Evolutionary conservation across 2,888 invertebrate genomes (phyloP).

Genomic region (Dryomyza anilis): DNA sequence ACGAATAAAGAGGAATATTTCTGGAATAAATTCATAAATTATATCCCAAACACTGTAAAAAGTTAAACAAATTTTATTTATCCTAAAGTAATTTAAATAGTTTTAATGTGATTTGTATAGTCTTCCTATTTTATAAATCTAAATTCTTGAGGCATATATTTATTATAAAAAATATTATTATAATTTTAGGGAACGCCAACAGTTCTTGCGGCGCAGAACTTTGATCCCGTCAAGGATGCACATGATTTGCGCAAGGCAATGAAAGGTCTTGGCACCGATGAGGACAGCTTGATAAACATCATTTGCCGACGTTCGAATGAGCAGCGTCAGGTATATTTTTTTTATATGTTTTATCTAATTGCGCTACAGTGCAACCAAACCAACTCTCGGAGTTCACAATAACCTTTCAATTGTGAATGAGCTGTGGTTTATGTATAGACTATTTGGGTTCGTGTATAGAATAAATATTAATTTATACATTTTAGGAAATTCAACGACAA

Average conservation of each 20-base stretch:
- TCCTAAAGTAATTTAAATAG: no score
- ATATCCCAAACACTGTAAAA: no score
- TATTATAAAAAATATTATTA: not conserved
- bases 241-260: constrained; percentile 83
- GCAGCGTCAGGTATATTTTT: constrained; percentile 78
- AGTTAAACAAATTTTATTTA: no score
- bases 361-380: not conserved
- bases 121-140: no score
- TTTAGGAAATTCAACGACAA: constrained; percentile 57
- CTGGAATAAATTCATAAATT: no score
- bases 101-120: no score
- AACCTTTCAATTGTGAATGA: not conserved
- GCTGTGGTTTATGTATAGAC: no score
- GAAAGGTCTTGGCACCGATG: constrained; percentile 90
- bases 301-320: constrained; percentile 81
- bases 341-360: not conserved
- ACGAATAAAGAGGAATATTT: no score
- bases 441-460: not conserved
- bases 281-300: constrained; percentile 84
- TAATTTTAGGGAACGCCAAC: constrained; percentile 67
- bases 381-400: not conserved
- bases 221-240: constrained; percentile 81
- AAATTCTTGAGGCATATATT: not conserved
- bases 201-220: constrained; percentile 75
- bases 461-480: no score